These are phyloP conservation scores for Phaedon cochleariae DNA, from an alignment of 2,888 invertebrate genomes.

Conservation along the genomic window DNA sequence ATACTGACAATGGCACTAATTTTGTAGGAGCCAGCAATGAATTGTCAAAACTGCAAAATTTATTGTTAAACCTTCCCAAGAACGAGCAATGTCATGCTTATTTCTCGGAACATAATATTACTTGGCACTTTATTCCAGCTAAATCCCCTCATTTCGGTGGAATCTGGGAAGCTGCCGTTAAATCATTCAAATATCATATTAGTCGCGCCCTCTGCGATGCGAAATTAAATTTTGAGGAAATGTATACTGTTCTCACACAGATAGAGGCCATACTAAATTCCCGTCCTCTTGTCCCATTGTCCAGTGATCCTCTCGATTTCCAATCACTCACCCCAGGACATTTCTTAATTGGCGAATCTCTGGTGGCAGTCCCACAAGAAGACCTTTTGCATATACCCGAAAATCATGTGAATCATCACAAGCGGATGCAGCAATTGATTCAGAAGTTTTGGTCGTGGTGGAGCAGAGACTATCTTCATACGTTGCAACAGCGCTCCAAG, in stretches of 20 bases:
- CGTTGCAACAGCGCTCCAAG: not conserved
- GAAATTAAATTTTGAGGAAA: slow-evolving; percentile 10
- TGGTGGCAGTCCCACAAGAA: slow-evolving; percentile 8
- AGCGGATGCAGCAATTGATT: too few species aligned
- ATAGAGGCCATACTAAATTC: too few species aligned
- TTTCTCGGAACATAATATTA: slow-evolving; percentile 9
- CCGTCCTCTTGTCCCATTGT: too few species aligned
- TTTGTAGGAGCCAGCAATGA: slow-evolving; percentile 15
- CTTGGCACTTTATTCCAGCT: slow-evolving; percentile 23
- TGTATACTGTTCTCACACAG: slow-evolving; percentile 4
- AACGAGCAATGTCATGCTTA: not conserved
- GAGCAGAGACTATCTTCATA: slow-evolving; percentile 8
- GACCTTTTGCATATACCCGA: not conserved
- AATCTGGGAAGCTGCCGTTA: slow-evolving; percentile 24
- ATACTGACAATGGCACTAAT: slow-evolving; percentile 24
- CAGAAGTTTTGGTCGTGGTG: slow-evolving; percentile 19
- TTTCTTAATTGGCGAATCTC: too few species aligned
- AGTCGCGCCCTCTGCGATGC: slow-evolving; percentile 4
- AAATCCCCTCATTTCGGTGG: slow-evolving; percentile 24
- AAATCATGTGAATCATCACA: slow-evolving; percentile 21
- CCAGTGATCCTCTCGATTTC: too few species aligned
- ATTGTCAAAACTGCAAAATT: slow-evolving; percentile 9
- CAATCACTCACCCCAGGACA: too few species aligned
- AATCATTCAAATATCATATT: slow-evolving; percentile 13
- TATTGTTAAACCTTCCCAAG: not conserved